Evolutionary conservation across 1,140 invertebrate species (phyloP), one percentile per base, ranked within the genome.

Genomic region (Hypsibius dujardini): DNA sequence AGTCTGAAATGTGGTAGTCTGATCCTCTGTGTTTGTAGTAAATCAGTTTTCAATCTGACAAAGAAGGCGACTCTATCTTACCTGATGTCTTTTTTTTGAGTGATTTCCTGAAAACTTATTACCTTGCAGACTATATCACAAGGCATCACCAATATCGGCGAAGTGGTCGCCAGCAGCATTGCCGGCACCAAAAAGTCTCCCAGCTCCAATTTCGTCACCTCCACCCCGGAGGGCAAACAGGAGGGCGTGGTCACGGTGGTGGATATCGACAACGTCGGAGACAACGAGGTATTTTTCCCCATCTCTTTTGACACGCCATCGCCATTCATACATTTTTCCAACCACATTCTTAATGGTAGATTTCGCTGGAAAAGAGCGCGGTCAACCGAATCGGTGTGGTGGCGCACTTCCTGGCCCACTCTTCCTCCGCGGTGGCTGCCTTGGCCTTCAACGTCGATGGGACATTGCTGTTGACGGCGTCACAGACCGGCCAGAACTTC

Each of bases 371-470:
- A 72, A 83, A 85, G 46, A 83, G 84, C 71, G 82, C 81, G 1
- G 76, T 79, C 72, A 84, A 85, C 59, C 78, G 79, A 72, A 86
- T 89, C 75, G 84, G 87, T 1, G 84, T 94, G 60, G 84, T 96
- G 46, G 92, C 92, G 60, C 95, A 98, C 79, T 98, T 98, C 81
- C 83, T 90, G 71, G 94, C 93, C 3, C 94, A 97, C 79, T 87
- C 86, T 45, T 81, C 80, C 73, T 89, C 94, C 76, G 88, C 92
- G 0, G 86, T 98, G 70, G 88, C 93, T 14, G 88, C 88, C 46
- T 83, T 98, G 81, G 84, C 86, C 74, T 98, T 98, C 81, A 94
- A 96, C 78, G 85, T 87, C 2, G 92, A 89, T 72, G 95, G 95
- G 7, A 87, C 90, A 77, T 78, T 98, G 67, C 82, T 98, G 45